Base-by-base conservation (phyloP, 2,888 invertebrate genomes). In the Merodon equestris region DNA sequence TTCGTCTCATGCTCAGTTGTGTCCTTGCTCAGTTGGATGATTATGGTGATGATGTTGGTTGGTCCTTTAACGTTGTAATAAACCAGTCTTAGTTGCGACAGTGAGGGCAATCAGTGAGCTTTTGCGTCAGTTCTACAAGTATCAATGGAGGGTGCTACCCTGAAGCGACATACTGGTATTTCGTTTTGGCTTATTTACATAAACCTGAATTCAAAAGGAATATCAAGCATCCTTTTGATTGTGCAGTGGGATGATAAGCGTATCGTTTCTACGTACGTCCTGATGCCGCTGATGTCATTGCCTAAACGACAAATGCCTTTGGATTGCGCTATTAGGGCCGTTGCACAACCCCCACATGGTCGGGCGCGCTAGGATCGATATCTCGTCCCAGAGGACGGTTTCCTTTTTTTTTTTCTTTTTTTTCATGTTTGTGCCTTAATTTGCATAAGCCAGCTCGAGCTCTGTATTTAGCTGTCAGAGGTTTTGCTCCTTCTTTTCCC, bases 211-310 rank as follows among this genome's bases (percentile, higher is more conserved):
- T 17, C 47, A 60, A 17, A 47, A 40, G 38, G 9, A 18, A 9
- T 13, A 17, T 40, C 38, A 47, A 27, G 53, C 40, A 53, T 36
- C 47, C 40, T 60, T 47, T 34, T 40, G 10, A 61, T 60, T 54
- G 70, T 42, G 48, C 53, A 58, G 19, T 10, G 17, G 56, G 66
- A 68, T 71, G 66, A 73, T 71, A 76, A 76, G 66, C 66, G 56
- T 17, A 54, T 42, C 13, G 48, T 36, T 36, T 63, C 7, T 7
- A 27, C 56, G 15, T 44, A 66, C 27, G 7, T 27, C 3, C 2
- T 53, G 51, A 61, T 57, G 57, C 57, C 58, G 67, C 72, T 72
- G 51, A 67, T 72, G 51, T 57, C 67, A 72, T 72, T 72, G 67
- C 67, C 47, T 54, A 73, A 68, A 61, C 57, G 73, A 53, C 27